Evolutionary conservation across 1,140 invertebrate genomes (phyloP).

Genomic region (Samia ricini): DNA sequence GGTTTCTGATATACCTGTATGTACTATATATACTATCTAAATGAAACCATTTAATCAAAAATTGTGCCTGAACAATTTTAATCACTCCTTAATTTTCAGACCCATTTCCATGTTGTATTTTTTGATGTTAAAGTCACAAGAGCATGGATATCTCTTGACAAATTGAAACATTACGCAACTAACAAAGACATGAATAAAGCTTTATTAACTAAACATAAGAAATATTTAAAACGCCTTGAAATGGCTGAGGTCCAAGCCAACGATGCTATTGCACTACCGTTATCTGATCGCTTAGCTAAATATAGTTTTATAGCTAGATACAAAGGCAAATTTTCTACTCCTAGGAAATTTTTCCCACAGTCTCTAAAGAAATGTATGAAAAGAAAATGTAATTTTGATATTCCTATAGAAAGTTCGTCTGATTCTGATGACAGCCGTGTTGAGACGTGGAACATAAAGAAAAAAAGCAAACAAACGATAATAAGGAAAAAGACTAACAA

Average conservation of each 20-base stretch:
- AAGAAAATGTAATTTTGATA: slow-evolving; percentile 50
- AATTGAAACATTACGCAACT: slow-evolving; percentile 62
- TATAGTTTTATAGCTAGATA: slow-evolving; percentile 72
- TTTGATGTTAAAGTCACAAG: slow-evolving; percentile 77
- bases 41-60: not conserved
- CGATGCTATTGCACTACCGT: slow-evolving; percentile 54
- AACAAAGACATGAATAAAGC: slow-evolving; percentile 41
- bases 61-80: too few relatives aligned
- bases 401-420: slow-evolving; percentile 36
- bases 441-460: not conserved
- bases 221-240: slow-evolving; percentile 45
- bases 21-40: too few relatives aligned
- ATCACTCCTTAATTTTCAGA: too few relatives aligned
- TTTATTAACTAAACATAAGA: slow-evolving; percentile 26
- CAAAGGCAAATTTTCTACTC: slow-evolving; percentile 45
- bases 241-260: slow-evolving; percentile 55
- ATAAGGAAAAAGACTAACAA: not conserved
- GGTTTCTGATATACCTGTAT: slow-evolving; percentile 76
- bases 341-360: slow-evolving; percentile 42
- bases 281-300: slow-evolving; percentile 57
- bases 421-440: slow-evolving; percentile 33
- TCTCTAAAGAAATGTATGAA: slow-evolving; percentile 45
- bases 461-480: not conserved
- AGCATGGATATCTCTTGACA: slow-evolving; percentile 73
- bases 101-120: slow-evolving; percentile 81